phyloP scores from a whole-genome alignment of 2,113 vertebrate species.

The Camelus dromedarius region DNA sequence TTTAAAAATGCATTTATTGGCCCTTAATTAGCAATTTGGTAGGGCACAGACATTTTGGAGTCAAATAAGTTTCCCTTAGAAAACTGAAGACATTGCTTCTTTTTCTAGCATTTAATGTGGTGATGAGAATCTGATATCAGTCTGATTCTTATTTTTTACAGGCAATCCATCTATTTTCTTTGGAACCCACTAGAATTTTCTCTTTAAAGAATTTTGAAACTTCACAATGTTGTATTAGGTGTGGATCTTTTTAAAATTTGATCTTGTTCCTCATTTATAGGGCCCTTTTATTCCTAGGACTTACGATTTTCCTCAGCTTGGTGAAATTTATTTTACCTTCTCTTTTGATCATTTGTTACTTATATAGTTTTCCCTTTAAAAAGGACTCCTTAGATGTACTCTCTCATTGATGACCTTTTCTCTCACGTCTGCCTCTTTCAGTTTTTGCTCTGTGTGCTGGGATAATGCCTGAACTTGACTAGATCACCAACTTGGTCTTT shows the following conservation, averaged over 20 bases:
- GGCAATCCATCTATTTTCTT: slow-evolving; percentile 17
- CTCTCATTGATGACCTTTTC: background rate
- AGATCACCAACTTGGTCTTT: background rate
- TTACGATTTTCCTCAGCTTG: background rate
- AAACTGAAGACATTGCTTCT: background rate
- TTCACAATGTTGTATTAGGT: background rate
- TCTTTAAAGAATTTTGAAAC: slow-evolving; percentile 31
- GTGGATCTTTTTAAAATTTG: background rate
- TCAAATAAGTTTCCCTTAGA: background rate
- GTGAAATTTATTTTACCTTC: background rate
- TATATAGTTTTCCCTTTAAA: slow-evolving; percentile 12
- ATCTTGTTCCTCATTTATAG: background rate
- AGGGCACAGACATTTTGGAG: background rate
- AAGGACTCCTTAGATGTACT: background rate
- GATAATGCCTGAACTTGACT: background rate
- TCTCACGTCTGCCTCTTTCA: background rate
- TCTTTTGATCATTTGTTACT: background rate
- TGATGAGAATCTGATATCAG: background rate
- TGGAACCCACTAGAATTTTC: background rate
- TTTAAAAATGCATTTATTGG: background rate
- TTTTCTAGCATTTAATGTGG: background rate
- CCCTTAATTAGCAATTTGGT: background rate
- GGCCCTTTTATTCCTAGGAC: background rate
- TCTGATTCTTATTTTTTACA: background rate
- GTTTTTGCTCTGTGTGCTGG: background rate